Base-by-base conservation (phyloP, 1,140 invertebrate genomes). In the Ooceraea biroi region DNA sequence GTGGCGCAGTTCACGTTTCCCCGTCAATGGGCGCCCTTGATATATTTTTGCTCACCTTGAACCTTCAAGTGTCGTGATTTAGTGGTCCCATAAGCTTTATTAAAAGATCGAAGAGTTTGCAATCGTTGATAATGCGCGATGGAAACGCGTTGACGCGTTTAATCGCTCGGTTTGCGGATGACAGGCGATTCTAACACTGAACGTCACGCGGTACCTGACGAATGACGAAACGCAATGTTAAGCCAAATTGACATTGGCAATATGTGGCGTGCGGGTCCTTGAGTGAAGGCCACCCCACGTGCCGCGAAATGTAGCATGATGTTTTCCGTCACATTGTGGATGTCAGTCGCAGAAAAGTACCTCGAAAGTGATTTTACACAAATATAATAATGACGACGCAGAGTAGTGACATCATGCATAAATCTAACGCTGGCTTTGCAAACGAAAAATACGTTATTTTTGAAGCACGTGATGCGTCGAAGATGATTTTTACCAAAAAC, bases 171-270 rank as follows among this genome's bases (percentile, higher is more conserved):
- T 73, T 73, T 5, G 57, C 41, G 41, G n/a, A 44, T 44, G 30
- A 58, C 46, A 50, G 25, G 10, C 50, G 25, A 77, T 25, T 2
- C 3, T 61, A 52, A 5, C 7, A 58, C 3, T 46, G 2, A 30
- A n/a, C 55, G 50, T 36, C 27, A 46, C 30, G 61, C 7, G 60
- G 10, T 66, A 77, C 14, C 61, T 65, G 46, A 7, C 30, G 36
- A 12, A 36, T 78, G 46, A 68, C 30, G 50, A 78, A 78, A 68
- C 17, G 36, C 17, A 68, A 55, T 27, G 30, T 52, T 57, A 86
- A 52, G 57, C 71, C 22, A 86, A 69, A 86, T 36, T 87, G 77
- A 83, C 85, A 85, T 86, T 87, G 85, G 69, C 84, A 87, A 41
- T 87, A 83, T 69, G n/a, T 66, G 69, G 76, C 68, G 71, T 22